Base-by-base conservation (phyloP, 2,797 vertebrate species). In the Psittacula derbiana region DNA sequence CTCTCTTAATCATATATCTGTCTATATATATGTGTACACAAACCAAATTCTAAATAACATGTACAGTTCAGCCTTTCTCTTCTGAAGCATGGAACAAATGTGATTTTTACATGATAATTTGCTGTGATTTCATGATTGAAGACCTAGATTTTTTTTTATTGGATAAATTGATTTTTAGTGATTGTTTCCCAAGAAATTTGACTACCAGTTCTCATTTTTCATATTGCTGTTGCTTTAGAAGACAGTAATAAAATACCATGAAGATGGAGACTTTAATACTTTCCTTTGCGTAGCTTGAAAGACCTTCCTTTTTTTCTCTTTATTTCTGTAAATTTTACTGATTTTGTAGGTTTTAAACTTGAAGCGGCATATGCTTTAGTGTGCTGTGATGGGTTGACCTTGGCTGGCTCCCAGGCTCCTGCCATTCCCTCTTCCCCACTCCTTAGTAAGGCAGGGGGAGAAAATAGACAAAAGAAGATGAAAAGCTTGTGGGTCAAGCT, bases 231-330 rank as follows among this genome's bases (percentile, higher is more conserved):
- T n/a, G 89, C 16, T 95, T 25, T 72, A 74, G 41, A 93, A 96
- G 40, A 53, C 52, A 94, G 69, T 83, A 96, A 88, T 36, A 93
- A 96, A 94, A 92, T 82, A 55, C 55, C 66, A 71, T 65, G 33
- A 94, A 93, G 78, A 80, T 73, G 70, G 38, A 97, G 31, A 30
- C 71, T 80, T 67, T 93, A 57, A 92, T 61, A 50, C 5, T 79
- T 86, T 90, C 18, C 53, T 91, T 80, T 61, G 27, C n/a, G 76
- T 41, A 69, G 10, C 27, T 92, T 90, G 52, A 93, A 96, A 95
- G 10, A 9, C 17, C 21, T 40, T 72, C 82, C 1, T 50, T 90
- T 71, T 90, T 95, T 62, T 13, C 4, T 8, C 17, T 66, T 87
- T 6, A 53, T 2, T 41, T 46, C 46, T 33, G 17, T 72, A 33